Evolutionary conservation across 2,888 invertebrate genomes (phyloP).

Genomic region (Cephonodes hylas): DNA sequence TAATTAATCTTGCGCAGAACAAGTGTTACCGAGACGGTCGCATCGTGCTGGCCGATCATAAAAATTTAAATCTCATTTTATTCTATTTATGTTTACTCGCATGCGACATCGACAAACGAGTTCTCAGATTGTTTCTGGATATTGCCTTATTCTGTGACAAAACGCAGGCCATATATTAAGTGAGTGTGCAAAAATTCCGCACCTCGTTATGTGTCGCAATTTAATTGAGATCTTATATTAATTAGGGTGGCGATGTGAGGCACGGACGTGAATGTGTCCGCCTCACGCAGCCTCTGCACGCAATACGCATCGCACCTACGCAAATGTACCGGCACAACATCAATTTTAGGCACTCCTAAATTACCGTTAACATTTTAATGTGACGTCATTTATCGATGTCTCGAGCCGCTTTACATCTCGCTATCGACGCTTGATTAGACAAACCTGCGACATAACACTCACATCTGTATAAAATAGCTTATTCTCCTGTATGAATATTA

Average conservation of each 20-base stretch:
- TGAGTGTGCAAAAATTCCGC: constrained; percentile 67
- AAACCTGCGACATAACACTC: not conserved
- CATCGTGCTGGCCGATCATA: constrained; percentile 45
- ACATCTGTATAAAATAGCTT: not conserved
- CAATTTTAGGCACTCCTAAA: constrained; percentile 32
- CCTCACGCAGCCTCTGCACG: constrained; percentile 76
- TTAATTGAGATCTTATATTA: constrained; percentile 83
- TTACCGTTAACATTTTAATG: constrained; percentile 16
- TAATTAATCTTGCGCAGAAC: constrained; percentile 40
- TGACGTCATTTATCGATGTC: not conserved
- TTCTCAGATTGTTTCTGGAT: constrained; percentile 61
- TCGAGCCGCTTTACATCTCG: not conserved
- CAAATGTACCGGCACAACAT: constrained; percentile 32
- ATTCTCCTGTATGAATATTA: not conserved
- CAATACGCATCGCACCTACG: constrained; percentile 51
- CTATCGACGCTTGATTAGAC: too few relatives aligned
- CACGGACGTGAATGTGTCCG: constrained; percentile 68
- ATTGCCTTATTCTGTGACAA: constrained; percentile 64
- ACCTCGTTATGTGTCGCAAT: constrained; percentile 77
- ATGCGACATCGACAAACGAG: constrained; percentile 59
- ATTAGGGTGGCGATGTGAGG: constrained; percentile 76
- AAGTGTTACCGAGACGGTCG: constrained; percentile 38
- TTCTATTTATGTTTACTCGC: constrained; percentile 45
- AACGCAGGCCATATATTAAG: constrained; percentile 59
- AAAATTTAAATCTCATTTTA: constrained; percentile 50